Evolutionary conservation across 2,797 vertebrate species (phyloP).

Genomic region (Botia kubotai): DNA sequence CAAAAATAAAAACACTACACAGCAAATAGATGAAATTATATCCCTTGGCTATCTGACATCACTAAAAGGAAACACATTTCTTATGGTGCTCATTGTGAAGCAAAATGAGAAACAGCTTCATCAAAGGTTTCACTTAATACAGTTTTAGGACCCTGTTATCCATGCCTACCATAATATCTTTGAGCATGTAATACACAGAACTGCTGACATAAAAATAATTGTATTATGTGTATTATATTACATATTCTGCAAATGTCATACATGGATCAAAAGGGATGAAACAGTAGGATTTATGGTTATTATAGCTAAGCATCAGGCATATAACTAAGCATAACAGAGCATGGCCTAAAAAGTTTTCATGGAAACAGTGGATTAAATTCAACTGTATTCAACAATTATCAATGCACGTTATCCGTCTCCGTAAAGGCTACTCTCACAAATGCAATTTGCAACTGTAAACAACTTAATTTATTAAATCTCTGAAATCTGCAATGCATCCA

Average conservation of each 20-base stretch:
- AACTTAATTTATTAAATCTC: constrained; percentile 30
- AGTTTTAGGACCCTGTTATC: constrained; percentile 70
- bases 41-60: constrained; percentile 50
- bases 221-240: constrained; percentile 3
- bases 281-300: background rate
- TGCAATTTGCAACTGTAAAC: constrained; percentile 34
- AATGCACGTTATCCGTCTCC: constrained; percentile 10
- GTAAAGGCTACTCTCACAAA: constrained; percentile 1
- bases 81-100: constrained; percentile 68
- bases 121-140: constrained; percentile 59
- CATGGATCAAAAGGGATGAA: background rate
- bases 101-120: constrained; percentile 70
- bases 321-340: background rate
- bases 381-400: background rate
- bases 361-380: background rate
- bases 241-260: background rate
- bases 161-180: constrained; percentile 57
- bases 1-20: constrained; percentile 38
- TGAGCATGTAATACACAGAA: constrained; percentile 18
- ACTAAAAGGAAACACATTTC: constrained; percentile 72
- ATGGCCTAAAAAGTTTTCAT: background rate
- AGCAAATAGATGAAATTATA: constrained; percentile 69
- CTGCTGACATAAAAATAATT: background rate
- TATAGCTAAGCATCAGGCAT: background rate
- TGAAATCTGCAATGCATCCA: constrained; percentile 28